A percentile compares a stretch with the other conserved stretches of the same genome.
phyloP scores from a whole-genome alignment of 2,888 invertebrate genomes.

The Lutraria lutraria region DNA sequence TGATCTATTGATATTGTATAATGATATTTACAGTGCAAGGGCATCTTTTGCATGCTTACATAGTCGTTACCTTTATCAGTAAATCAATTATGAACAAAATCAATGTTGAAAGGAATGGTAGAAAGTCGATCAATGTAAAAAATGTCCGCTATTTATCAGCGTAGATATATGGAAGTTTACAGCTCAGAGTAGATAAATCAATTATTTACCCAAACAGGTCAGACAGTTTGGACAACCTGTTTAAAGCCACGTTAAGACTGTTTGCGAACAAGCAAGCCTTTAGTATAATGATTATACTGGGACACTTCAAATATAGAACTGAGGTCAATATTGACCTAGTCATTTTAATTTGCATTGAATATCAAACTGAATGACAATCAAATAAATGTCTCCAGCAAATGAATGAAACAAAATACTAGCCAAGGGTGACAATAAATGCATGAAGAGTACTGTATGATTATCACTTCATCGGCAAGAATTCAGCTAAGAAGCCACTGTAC shows the following conservation, averaged over 20 bases:
- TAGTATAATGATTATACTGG: slow-evolving; percentile 12
- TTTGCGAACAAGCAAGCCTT: slow-evolving; percentile 5
- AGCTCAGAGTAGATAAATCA: not conserved
- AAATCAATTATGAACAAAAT: not conserved
- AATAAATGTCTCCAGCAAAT: not conserved
- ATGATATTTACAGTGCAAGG: not conserved
- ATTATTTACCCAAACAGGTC: slow-evolving; percentile 15
- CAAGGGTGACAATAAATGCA: not conserved
- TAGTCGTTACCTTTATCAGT: not conserved
- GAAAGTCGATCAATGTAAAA: not conserved
- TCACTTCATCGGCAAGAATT: too few species aligned
- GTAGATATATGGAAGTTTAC: not conserved
- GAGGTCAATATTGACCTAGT: slow-evolving; percentile 29
- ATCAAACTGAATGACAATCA: not conserved
- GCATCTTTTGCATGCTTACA: not conserved
- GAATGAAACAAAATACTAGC: not conserved
- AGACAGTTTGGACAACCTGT: slow-evolving; percentile 7
- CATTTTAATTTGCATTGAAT: slow-evolving; percentile 10
- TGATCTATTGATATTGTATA: too few species aligned
- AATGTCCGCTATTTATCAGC: not conserved
- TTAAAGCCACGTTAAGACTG: slow-evolving; percentile 33
- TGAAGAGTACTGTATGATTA: not conserved
- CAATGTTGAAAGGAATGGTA: slow-evolving; percentile 2
- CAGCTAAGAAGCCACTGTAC: too few species aligned
- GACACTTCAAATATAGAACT: slow-evolving; percentile 21